Percentiles rank a stretch among this genome's conserved stretches.
Conservation (phyloP, 2,797 vertebrate species). For the Epinephelus coioides region DNA sequence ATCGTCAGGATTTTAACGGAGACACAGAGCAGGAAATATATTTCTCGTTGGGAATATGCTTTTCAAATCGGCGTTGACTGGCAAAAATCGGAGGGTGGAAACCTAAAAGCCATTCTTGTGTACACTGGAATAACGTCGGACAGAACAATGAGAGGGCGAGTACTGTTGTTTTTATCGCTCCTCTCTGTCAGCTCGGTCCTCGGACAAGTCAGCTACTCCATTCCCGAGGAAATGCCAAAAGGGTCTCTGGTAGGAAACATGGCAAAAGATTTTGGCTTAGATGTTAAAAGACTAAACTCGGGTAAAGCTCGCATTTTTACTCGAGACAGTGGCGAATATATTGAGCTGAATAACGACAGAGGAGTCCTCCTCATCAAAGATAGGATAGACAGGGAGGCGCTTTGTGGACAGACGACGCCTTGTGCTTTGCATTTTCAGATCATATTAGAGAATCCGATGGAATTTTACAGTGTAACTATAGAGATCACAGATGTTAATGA, state of each 20-base stretch:
- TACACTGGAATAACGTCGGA: background rate
- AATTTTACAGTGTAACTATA: constrained; percentile 77
- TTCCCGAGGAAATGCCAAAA: constrained; percentile 90
- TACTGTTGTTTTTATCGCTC: constrained; percentile 84
- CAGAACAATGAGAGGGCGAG: constrained; percentile 85
- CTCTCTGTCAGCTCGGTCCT: constrained; percentile 76
- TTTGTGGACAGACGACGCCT: constrained; percentile 77
- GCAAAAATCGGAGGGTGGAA: too few species aligned
- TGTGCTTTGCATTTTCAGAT: constrained; percentile 82
- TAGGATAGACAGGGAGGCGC: constrained; percentile 80
- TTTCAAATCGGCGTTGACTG: rapidly evolving
- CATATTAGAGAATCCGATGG: constrained; percentile 82
- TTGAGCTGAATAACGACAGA: constrained; percentile 76
- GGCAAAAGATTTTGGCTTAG: constrained; percentile 80
- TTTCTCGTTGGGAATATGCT: background rate
- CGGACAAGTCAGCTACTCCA: constrained; percentile 89
- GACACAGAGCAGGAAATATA: rapidly evolving
- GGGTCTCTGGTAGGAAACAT: constrained; percentile 82
- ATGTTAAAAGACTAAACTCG: constrained; percentile 78
- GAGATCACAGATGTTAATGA: constrained; percentile 84
- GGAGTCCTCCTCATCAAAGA: constrained; percentile 78
- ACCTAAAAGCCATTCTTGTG: background rate
- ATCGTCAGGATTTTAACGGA: rapidly evolving
- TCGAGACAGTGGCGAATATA: constrained; percentile 59
- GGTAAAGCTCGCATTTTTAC: constrained; percentile 87